A percentile compares a stretch with the other conserved stretches of the same genome.
Evolutionary conservation across 1,140 invertebrate genomes (phyloP).

Genomic region (Nixonia krombeini): DNA sequence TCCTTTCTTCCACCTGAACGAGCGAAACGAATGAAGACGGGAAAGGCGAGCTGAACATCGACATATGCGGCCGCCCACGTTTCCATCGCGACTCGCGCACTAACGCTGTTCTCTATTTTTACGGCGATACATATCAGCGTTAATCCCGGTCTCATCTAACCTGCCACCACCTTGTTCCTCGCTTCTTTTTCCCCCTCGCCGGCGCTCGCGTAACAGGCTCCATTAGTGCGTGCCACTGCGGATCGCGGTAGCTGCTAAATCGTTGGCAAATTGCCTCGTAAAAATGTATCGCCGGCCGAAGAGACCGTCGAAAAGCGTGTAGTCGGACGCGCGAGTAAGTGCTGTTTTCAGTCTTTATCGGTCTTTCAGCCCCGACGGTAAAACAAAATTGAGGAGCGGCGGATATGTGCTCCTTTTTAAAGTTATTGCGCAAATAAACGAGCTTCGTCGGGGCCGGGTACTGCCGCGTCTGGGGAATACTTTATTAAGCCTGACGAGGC

Average conservation of each 20-base stretch:
- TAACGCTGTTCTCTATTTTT: no score
- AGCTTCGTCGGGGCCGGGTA: conserved; percentile 29
- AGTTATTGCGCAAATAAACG: conserved; percentile 36
- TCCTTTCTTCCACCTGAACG: no score
- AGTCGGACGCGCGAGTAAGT: conserved; percentile 44
- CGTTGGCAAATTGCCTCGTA: conserved; percentile 55
- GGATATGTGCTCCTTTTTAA: conserved; percentile 23
- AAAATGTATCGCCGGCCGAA: conserved; percentile 53
- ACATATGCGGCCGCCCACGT: no score
- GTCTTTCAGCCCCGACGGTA: conserved; percentile 26
- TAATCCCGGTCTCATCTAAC: conserved; percentile 30
- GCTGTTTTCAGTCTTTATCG: conserved; percentile 49
- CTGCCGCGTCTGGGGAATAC: conserved; percentile 25
- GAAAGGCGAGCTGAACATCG: no score
- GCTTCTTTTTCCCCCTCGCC: conserved; percentile 10
- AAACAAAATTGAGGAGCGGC: conserved; percentile 38
- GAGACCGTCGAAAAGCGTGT: conserved; percentile 40
- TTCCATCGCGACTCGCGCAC: no score
- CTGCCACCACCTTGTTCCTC: conserved; percentile 9
- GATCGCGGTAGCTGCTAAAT: conserved; percentile 49
- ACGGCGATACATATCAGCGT: no score
- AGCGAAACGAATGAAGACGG: no score
- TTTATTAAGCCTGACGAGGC: conserved; percentile 22
- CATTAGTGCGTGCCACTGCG: conserved; percentile 52
- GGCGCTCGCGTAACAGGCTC: conserved; percentile 23